These are phyloP conservation scores for Tupaia tana DNA, from an alignment of 2,113 vertebrate genomes.

Conservation along the genomic window DNA sequence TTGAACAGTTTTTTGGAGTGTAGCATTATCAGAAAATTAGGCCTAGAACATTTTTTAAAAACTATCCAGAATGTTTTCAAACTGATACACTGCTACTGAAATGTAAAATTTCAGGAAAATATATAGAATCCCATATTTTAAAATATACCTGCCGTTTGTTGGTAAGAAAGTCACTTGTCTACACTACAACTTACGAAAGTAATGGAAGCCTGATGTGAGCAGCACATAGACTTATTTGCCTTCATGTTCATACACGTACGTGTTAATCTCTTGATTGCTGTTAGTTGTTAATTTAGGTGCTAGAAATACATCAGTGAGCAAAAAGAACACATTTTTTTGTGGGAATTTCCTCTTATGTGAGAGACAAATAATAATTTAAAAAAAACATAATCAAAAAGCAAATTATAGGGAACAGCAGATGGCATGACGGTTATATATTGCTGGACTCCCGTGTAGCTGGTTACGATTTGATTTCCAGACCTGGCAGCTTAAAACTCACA, in stretches of 20 bases:
- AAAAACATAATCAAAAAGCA: background rate
- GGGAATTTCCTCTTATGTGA: background rate
- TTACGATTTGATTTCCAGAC: too few species aligned
- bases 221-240: background rate
- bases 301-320: background rate
- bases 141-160: background rate
- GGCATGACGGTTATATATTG: too few species aligned
- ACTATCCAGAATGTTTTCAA: constrained; percentile 18
- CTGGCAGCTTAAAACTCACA: too few species aligned
- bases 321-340: background rate
- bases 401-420: background rate
- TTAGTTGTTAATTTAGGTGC: background rate
- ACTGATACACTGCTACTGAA: constrained; percentile 22
- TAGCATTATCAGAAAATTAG: constrained; percentile 50
- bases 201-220: background rate
- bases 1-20: background rate
- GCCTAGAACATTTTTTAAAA: constrained; percentile 4
- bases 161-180: background rate
- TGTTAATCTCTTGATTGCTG: background rate
- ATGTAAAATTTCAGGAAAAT: constrained; percentile 27
- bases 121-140: background rate
- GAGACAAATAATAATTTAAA: background rate
- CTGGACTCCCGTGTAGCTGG: too few species aligned
- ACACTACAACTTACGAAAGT: background rate
- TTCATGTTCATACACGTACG: background rate